Conservation (phyloP, 2,113 vertebrate species). For the Odobenus rosmarus region DNA sequence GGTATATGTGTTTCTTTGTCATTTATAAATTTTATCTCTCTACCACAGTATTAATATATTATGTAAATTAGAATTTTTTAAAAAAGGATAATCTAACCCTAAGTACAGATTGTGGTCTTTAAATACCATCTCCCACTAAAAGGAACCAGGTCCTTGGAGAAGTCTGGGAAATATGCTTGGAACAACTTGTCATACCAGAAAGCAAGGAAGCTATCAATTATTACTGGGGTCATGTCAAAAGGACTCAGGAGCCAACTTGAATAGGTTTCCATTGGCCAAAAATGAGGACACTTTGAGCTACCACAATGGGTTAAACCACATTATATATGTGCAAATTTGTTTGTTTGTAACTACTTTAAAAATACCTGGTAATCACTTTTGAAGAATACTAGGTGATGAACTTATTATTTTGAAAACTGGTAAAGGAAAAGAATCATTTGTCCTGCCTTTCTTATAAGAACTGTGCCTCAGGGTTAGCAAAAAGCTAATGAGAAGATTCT, state of each 20-base stretch:
- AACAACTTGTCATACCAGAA: conserved; percentile 9
- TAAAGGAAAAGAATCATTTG: background rate
- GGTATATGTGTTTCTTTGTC: background rate
- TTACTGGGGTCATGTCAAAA: background rate
- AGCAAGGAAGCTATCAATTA: background rate
- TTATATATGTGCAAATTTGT: background rate
- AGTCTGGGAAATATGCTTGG: background rate
- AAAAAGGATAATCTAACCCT: background rate
- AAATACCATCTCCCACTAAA: conserved; percentile 22
- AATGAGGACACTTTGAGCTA: background rate
- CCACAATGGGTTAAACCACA: background rate
- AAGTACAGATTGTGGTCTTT: background rate
- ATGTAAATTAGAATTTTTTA: background rate
- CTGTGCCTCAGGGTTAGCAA: background rate
- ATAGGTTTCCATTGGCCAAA: background rate
- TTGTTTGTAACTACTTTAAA: conserved; percentile 4
- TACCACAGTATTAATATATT: background rate
- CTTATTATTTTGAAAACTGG: conserved; percentile 35
- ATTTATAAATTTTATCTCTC: background rate
- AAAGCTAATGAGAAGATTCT: background rate
- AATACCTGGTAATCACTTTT: background rate
- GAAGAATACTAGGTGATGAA: background rate
- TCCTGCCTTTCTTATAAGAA: background rate
- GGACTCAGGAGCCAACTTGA: background rate
- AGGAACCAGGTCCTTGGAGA: background rate